Conservation (phyloP, 2,113 vertebrate species). For the Zingel zingel region DNA sequence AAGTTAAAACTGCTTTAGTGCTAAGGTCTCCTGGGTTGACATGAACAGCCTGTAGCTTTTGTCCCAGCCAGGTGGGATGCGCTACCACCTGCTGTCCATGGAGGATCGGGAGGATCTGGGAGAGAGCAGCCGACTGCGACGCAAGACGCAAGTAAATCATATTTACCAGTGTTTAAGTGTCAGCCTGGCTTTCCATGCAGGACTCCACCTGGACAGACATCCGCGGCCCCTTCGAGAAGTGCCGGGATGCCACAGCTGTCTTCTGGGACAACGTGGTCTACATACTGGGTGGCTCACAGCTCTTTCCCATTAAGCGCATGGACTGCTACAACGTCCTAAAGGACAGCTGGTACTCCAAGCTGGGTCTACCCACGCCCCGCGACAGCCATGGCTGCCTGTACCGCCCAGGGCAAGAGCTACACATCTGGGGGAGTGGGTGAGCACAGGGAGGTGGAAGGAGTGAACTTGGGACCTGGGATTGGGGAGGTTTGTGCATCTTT, state of each 20-base stretch:
- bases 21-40: neutral
- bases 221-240: constrained; percentile 97
- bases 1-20: neutral
- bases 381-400: constrained; percentile 96
- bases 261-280: constrained; percentile 99
- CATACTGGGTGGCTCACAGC: constrained; percentile 97
- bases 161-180: neutral
- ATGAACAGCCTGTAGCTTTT: too few relatives aligned
- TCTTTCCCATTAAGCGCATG: constrained; percentile 98
- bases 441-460: constrained; percentile 43
- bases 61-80: constrained; percentile 74
- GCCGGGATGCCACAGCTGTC: constrained; percentile 93
- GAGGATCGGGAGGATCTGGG: constrained; percentile 94
- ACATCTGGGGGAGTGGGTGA: constrained; percentile 98
- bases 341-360: constrained; percentile 99
- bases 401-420: constrained; percentile 97
- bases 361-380: constrained; percentile 94
- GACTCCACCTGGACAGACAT: constrained; percentile 98
- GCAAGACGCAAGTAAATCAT: too few relatives aligned
- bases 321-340: constrained; percentile 99
- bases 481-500: neutral
- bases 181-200: constrained; percentile 72
- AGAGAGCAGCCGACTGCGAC: too few relatives aligned
- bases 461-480: neutral
- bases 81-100: constrained; percentile 76